Evolutionary conservation across 2,888 invertebrate genomes (phyloP), one percentile per base, ranked within the genome.

Genomic region (Iselma pallidipennis): DNA sequence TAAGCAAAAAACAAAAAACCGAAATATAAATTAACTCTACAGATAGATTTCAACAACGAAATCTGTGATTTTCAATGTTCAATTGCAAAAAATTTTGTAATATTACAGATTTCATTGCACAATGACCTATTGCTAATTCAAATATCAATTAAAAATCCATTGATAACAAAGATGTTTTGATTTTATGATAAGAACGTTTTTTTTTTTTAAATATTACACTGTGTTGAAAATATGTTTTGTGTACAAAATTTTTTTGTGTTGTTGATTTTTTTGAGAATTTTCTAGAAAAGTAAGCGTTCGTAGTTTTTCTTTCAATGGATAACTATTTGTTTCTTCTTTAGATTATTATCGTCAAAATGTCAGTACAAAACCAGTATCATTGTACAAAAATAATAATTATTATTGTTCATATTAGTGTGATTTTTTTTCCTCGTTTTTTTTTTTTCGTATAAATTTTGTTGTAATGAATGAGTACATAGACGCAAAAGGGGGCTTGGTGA

Each of bases 271-370:
- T 62, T 59, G 55, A 50, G 58, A 55, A 49, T 62, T 62, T 62
- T 62, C 62, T 62, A 62, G 55, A 62, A 62, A 62, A 62, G 58
- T 62, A 62, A 62, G 62, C 62, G 58, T 62, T 48, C 16, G 5
- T 29, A 12, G 1, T 29, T 10, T 29, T 29, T 26, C 26, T 3
- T 26, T 29, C n/a, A n/a, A n/a, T 61, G 57, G 61, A 57, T 57
- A 29, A 1, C 16, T 14, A 14, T 37, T 37, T 14, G 55, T 55
- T 57, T 57, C 42, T 49, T 58, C 19, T 55, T n/a, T 50, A 55
- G 42, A 51, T 49, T 19, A 55, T 50, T 29, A 55, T 33, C 42
- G 28, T 55, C 55, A 55, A 45, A 54, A 53, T 25, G 59, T 50
- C 45, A 59, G 60, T 61, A 61, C 54, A 55, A 33, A 56, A 6